Percentiles rank a stretch among this genome's conserved stretches.
These are phyloP conservation scores for Leptarthrus brevirostris DNA, from an alignment of 2,888 invertebrate species.

Conservation along the genomic window DNA sequence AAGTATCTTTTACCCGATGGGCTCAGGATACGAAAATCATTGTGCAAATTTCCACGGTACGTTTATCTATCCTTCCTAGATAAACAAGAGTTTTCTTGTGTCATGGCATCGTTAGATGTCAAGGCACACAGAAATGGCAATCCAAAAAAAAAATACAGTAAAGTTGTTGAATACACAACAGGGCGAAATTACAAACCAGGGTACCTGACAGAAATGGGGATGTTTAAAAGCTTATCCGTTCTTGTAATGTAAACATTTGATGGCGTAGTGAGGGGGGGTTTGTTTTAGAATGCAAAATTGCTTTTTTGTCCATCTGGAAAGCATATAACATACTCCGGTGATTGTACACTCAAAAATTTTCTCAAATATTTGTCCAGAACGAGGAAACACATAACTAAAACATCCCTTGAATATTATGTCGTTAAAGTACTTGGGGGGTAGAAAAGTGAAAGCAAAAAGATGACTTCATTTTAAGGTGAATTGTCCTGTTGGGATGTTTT, in stretches of 20 bases:
- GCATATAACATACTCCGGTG: not conserved
- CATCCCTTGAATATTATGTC: not conserved
- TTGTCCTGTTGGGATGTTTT: constrained; percentile 3
- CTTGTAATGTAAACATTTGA: not conserved
- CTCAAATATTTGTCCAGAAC: constrained; percentile 33
- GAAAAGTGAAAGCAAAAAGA: not conserved
- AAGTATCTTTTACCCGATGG: not conserved
- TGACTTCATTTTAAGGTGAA: constrained; percentile 36
- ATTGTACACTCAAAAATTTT: constrained; percentile 20
- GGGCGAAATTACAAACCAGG: not conserved
- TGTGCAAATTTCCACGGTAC: constrained; percentile 8
- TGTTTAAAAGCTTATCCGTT: constrained; percentile 2
- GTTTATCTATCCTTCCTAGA: constrained; percentile 8
- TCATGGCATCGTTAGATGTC: constrained; percentile 5
- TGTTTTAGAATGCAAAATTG: constrained; percentile 19
- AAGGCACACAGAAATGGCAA: constrained; percentile 11
- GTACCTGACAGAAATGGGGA: not conserved
- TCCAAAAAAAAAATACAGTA: constrained; percentile 5
- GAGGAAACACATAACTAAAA: not conserved
- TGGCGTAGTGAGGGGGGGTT: too few relatives aligned
- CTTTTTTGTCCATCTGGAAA: not conserved
- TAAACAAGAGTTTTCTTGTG: constrained; percentile 29
- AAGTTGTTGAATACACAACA: constrained; percentile 4
- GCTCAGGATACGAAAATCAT: not conserved
- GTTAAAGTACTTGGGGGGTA: not conserved